Percentiles rank a stretch among this genome's conserved stretches.
These are phyloP conservation scores for Malurus leucopterus DNA, from an alignment of 2,797 vertebrate genomes.

Conservation along the genomic window DNA sequence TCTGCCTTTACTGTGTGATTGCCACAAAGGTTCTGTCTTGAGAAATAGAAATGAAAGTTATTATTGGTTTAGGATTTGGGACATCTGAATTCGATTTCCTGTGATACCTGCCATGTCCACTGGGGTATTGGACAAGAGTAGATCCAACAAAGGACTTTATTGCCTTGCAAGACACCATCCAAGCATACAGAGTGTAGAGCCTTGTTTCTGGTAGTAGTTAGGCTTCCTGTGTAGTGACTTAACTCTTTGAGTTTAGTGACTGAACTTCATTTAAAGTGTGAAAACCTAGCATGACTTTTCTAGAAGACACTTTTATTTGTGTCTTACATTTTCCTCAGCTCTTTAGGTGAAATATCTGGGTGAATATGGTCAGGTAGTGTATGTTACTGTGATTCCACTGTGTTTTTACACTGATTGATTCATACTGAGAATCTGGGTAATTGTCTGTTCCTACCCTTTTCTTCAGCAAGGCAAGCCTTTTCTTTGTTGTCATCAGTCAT, in stretches of 20 bases:
- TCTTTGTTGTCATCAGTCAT: not conserved
- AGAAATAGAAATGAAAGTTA: not conserved
- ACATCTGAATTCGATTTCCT: not conserved
- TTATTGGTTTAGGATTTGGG: not conserved
- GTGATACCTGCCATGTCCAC: not conserved
- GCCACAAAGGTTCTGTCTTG: not conserved
- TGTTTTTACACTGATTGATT: not conserved
- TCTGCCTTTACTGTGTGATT: not conserved
- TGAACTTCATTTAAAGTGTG: not conserved
- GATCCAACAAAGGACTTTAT: not conserved
- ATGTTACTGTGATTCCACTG: not conserved
- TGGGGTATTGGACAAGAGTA: not conserved
- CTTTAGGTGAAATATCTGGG: not conserved
- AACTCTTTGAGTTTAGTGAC: not conserved
- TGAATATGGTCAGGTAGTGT: not conserved
- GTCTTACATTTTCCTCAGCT: not conserved
- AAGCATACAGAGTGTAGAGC: accelerated
- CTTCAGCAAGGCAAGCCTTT: not conserved
- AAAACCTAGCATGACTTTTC: not conserved
- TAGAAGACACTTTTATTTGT: not conserved
- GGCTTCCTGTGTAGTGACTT: not conserved
- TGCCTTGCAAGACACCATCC: not conserved
- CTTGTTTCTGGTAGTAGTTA: not conserved
- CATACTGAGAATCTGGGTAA: not conserved
- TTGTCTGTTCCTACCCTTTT: not conserved